Evolutionary conservation across 2,797 vertebrate genomes (phyloP), one percentile per base, ranked within the genome.

Genomic region (Leptodactylus fallax): DNA sequence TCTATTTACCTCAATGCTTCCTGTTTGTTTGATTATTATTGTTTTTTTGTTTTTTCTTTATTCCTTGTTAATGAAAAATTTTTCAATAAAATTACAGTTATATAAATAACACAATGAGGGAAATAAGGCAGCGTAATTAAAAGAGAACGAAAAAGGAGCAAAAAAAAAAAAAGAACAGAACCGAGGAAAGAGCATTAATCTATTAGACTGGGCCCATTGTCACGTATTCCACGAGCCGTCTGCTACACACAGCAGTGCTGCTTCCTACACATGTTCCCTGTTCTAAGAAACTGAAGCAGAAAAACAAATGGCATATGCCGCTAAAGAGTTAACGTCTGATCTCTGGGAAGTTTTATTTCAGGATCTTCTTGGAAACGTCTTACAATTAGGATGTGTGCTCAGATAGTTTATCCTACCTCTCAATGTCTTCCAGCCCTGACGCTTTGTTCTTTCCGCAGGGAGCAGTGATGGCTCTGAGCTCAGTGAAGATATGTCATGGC

Each of bases 401-500:
- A 47, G 25, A 77, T 76, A 17, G 51, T 76, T 87, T 47, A 87
- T 58, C 25, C 69, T 14, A 49, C 65, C 63, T 47, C 53, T 23
- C 60, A 87, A 87, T 81, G 19, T 72, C 7, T 81, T 87, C 65
- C 78, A 87, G 77, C 56, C 36, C 7, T 84, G 53, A 45, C 25
- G 21, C 6, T 23, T 14, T 23, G 23, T 69, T 25, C 25, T 27
- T 72, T 25, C 21, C 1, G 78, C 90, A 99, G 98, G 98, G 91
- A 99, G 98, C 94, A 99, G 98, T 79, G 98, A 99, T 92, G 98
- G 98, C 87, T 99, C 98, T 11, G 98, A 99, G 89, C 96, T 99
- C 92, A 99, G 98, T 91, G 98, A 99, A 91, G 98, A 99, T 90
- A 97, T 97, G 91, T 98, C 98, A 0, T 99, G 98, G 97, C 98